Evolutionary conservation across 2,888 invertebrate species (phyloP), one percentile per base, ranked within the genome.

Genomic region (Chrysolina oricalcia): DNA sequence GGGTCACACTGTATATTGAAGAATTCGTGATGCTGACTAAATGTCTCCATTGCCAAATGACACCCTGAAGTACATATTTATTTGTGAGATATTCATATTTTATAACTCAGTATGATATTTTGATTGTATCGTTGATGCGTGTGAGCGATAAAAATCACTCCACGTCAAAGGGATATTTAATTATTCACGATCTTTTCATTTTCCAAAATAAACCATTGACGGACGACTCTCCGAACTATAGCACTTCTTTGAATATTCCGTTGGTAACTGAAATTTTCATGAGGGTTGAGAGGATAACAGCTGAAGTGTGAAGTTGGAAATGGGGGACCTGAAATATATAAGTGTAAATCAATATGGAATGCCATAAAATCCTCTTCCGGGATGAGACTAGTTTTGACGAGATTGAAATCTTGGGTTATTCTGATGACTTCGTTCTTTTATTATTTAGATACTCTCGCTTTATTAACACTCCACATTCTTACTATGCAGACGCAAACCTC

Each of bases 261-360:
- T 13, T 2, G 43, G 43, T 5, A 15, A 15, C 43, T 43, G 43
- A 43, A 43, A 2, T 13, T 43, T 43, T 43, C 6, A 43, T 43
- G 43, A 43, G 5, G 27, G 43, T 15, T 43, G 43, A 15, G 6
- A 43, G 43, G 15, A 2, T 10, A 15, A 43, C 6, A 41, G 10
- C 43, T 43, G 43, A 43, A 43, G 43, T 43, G 43, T 43, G 43
- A 43, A 43, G 43, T 43, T 43, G 43, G 43, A 43, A 43, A 43
- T 43, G 43, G 43, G 43, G 43, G 43, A 43, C 43, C 2, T 2
- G 6, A 43, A 43, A 43, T 43, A 5, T 43, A 10, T 15, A 43
- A 15, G 43, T 43, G 15, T 43, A 15, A 43, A 43, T 43, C 43
- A 15, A 43, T 43, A 43, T 10, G 43, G 6, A 43, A 43, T 43